A percentile compares a stretch with the other conserved stretches of the same genome.
Conservation (phyloP, 2,797 vertebrate genomes). For the Dromococcyx pavoninus region DNA sequence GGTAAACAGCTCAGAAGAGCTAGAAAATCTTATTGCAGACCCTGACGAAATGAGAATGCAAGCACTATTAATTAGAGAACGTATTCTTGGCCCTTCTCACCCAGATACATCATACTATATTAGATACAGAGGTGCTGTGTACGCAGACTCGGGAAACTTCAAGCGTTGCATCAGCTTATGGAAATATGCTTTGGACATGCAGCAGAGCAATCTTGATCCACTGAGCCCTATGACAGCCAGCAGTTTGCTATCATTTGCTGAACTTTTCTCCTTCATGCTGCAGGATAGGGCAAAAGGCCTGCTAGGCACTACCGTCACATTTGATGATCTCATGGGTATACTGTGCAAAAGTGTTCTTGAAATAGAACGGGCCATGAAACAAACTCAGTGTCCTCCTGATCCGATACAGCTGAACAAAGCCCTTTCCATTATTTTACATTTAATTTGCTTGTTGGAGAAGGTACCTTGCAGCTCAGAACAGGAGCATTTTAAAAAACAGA, state of each 20-base stretch:
- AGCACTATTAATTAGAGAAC: slow-evolving; percentile 93
- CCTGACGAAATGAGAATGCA: slow-evolving; percentile 99
- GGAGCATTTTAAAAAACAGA: slow-evolving; percentile 98
- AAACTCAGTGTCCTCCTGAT: slow-evolving; percentile 85
- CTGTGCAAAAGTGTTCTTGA: slow-evolving; percentile 96
- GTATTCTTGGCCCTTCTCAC: slow-evolving; percentile 95
- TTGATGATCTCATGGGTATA: slow-evolving; percentile 97
- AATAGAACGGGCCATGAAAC: slow-evolving; percentile 93
- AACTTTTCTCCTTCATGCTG: slow-evolving; percentile 99
- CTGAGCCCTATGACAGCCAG: slow-evolving; percentile 98
- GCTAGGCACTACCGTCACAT: slow-evolving; percentile 93
- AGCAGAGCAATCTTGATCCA: slow-evolving; percentile 94
- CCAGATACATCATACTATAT: slow-evolving; percentile 99
- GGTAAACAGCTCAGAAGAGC: slow-evolving; percentile 89
- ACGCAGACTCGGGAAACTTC: slow-evolving; percentile 98
- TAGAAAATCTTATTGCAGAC: slow-evolving; percentile 95
- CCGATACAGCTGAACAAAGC: slow-evolving; percentile 95
- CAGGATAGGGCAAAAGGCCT: slow-evolving; percentile 97
- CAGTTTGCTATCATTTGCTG: slow-evolving; percentile 95
- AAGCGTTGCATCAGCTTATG: slow-evolving; percentile 97
- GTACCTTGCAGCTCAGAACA: slow-evolving; percentile 92
- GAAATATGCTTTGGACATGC: slow-evolving; percentile 99
- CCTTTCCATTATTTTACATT: slow-evolving; percentile 97
- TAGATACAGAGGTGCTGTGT: slow-evolving; percentile 95
- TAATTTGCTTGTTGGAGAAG: slow-evolving; percentile 97